A percentile compares a stretch with the other conserved stretches of the same genome.
Evolutionary conservation across 2,888 invertebrate species (phyloP).

Genomic region (Cosmopolites sordidus): DNA sequence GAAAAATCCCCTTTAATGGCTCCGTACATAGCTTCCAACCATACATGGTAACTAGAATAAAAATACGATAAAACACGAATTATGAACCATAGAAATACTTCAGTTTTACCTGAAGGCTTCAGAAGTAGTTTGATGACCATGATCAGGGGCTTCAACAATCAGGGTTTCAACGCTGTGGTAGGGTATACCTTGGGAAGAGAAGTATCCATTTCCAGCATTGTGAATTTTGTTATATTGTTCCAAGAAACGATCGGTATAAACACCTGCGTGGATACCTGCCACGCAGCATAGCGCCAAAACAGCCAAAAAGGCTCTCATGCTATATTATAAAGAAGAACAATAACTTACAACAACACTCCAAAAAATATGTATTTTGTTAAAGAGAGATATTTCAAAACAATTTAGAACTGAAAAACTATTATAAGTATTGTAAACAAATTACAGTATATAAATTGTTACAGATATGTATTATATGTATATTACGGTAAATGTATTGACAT

Average conservation of each 20-base stretch:
- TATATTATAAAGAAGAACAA: too few relatives aligned
- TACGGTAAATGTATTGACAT: too few relatives aligned
- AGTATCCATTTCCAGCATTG: slow-evolving; percentile 29
- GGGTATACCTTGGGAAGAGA: slow-evolving; percentile 32
- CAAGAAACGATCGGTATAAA: slow-evolving; percentile 30
- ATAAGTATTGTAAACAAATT: too few relatives aligned
- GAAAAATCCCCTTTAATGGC: slow-evolving; percentile 30
- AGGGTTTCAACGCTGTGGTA: slow-evolving; percentile 34
- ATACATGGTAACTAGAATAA: slow-evolving; percentile 27
- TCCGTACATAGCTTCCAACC: slow-evolving; percentile 32
- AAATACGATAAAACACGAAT: neutral
- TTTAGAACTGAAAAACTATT: too few relatives aligned
- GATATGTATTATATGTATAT: too few relatives aligned
- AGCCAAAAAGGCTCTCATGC: neutral
- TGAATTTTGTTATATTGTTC: slow-evolving; percentile 32
- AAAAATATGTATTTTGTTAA: too few relatives aligned
- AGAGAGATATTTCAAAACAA: too few relatives aligned
- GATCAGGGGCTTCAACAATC: slow-evolving; percentile 32
- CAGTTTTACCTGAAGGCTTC: slow-evolving; percentile 30
- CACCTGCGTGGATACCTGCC: slow-evolving; percentile 26
- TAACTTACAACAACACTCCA: too few relatives aligned
- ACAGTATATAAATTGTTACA: too few relatives aligned
- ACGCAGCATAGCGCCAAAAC: slow-evolving; percentile 24
- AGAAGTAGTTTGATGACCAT: slow-evolving; percentile 34
- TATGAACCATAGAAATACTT: neutral